Conservation (phyloP, 2,797 vertebrate species). For the Vespertilio murinus region DNA sequence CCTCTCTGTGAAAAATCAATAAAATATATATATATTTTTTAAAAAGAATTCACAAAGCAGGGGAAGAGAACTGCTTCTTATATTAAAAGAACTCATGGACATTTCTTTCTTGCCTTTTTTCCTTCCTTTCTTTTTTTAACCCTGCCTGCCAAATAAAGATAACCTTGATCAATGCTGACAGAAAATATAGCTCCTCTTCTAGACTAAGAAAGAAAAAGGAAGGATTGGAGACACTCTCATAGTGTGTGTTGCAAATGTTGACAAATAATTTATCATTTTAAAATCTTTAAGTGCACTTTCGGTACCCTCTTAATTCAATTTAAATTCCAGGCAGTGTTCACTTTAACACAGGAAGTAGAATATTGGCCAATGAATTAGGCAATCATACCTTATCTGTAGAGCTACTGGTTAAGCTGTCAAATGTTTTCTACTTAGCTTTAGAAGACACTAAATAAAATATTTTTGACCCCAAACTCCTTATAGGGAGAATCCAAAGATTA, state of each 20-base stretch:
- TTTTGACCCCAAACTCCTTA: background rate
- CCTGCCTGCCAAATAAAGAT: constrained; percentile 39
- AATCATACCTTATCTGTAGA: background rate
- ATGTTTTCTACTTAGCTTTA: background rate
- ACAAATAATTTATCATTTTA: constrained; percentile 48
- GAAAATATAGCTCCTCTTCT: constrained; percentile 10
- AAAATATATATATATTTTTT: too few species aligned
- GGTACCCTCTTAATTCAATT: constrained; percentile 24
- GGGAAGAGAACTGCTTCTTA: background rate
- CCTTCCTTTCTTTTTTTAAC: background rate
- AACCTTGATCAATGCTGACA: constrained; percentile 37
- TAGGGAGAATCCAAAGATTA: background rate
- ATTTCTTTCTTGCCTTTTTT: background rate
- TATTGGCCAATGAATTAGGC: constrained; percentile 12
- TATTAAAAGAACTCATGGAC: background rate
- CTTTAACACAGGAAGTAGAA: constrained; percentile 39
- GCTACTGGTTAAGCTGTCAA: background rate
- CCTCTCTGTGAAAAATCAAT: too few species aligned
- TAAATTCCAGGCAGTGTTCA: constrained; percentile 6
- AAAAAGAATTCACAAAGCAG: background rate
- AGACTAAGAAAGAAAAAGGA: background rate
- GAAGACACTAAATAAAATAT: background rate
- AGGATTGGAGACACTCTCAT: background rate
- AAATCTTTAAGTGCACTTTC: constrained; percentile 27
- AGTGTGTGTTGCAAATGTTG: background rate